A percentile compares a stretch with the other conserved stretches of the same genome.
Evolutionary conservation across 2,888 invertebrate species (phyloP).

Genomic region (Abrostola triplasia): DNA sequence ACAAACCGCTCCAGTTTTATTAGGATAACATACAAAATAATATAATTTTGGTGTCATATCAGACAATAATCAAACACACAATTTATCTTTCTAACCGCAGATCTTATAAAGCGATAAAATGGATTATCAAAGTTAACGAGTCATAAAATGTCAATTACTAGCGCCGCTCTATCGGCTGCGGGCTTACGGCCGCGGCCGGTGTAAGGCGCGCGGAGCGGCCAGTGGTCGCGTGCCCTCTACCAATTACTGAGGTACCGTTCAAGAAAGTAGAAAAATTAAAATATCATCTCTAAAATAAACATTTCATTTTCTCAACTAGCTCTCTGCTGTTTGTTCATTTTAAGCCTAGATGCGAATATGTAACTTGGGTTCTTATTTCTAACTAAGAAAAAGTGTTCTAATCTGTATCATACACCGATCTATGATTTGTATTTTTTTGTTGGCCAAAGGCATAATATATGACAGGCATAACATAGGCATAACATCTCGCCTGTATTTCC

Average conservation of each 20-base stretch:
- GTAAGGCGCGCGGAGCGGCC: conserved; percentile 3
- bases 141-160: conserved; percentile 56
- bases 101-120: conserved; percentile 41
- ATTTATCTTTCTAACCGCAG: conserved; percentile 29
- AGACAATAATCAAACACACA: not conserved
- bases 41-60: too few relatives aligned
- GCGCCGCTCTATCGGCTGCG: conserved; percentile 48
- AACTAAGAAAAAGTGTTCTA: too few relatives aligned
- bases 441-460: too few relatives aligned
- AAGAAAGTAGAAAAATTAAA: conserved; percentile 41
- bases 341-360: not conserved
- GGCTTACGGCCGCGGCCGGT: conserved; percentile 1
- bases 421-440: too few relatives aligned
- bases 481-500: too few relatives aligned
- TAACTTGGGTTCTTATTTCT: too few relatives aligned
- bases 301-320: conserved; percentile 16
- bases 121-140: conserved; percentile 51
- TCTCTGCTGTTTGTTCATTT: not conserved
- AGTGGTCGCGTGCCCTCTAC: conserved; percentile 50
- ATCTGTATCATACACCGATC: too few relatives aligned
- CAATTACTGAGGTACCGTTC: conserved; percentile 40
- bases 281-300: conserved; percentile 13
- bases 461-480: too few relatives aligned
- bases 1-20: too few relatives aligned
- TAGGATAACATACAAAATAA: too few relatives aligned